Evolutionary conservation across 2,113 vertebrate genomes (phyloP).

Genomic region (Festucalex cinctus): DNA sequence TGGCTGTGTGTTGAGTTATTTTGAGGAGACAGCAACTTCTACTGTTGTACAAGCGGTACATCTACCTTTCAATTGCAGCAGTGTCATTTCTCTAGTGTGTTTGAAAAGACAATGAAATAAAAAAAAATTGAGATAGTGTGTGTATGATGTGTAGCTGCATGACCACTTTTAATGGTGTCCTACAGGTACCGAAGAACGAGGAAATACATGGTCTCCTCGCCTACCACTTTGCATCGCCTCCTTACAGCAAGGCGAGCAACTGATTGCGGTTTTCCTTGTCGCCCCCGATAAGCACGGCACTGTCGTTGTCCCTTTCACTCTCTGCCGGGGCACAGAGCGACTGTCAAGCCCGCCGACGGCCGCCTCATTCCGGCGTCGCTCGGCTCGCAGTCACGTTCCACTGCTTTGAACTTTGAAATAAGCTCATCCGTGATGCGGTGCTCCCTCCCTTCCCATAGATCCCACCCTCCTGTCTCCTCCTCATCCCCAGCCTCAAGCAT

Average conservation of each 20-base stretch:
- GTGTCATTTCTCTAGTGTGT: no score
- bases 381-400: conserved; percentile 45
- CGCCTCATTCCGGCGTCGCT: conserved; percentile 39
- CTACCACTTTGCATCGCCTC: conserved; percentile 28
- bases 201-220: not conserved
- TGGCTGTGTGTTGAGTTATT: no score
- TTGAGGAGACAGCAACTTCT: no score
- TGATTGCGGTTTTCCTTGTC: conserved; percentile 61
- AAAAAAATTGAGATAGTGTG: no score
- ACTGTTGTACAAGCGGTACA: no score
- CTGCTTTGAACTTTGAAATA: conserved; percentile 59
- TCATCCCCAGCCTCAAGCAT: conserved; percentile 39
- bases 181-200: no score
- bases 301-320: conserved; percentile 50
- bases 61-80: no score
- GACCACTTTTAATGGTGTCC: no score
- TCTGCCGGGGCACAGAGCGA: conserved; percentile 45
- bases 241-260: conserved; percentile 41
- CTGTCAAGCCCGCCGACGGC: conserved; percentile 49
- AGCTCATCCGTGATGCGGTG: conserved; percentile 47
- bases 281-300: conserved; percentile 49
- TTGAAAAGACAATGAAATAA: no score
- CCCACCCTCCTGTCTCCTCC: conserved; percentile 26
- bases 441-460: conserved; percentile 25
- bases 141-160: no score